Evolutionary conservation across 2,888 invertebrate genomes (phyloP).

Genomic region (Emmelina monodactyla): DNA sequence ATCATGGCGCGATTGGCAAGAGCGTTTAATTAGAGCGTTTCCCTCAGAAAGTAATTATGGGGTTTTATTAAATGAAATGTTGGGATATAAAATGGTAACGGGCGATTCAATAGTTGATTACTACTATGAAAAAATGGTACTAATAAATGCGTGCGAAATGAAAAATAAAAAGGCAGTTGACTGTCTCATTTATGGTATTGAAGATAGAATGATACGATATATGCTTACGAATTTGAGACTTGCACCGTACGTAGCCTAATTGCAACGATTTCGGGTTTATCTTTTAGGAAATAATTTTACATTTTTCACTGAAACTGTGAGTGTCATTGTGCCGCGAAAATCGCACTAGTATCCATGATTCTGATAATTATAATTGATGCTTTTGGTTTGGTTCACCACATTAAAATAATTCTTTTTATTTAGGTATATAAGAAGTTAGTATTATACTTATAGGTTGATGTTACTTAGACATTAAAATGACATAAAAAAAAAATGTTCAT

Average conservation of each 20-base stretch:
- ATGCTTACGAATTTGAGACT: constrained; percentile 14
- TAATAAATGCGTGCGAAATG: constrained; percentile 14
- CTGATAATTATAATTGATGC: too few relatives aligned
- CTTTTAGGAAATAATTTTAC: constrained; percentile 14
- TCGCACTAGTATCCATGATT: too few relatives aligned
- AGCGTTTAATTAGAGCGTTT: constrained; percentile 12
- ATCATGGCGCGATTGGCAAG: constrained; percentile 15
- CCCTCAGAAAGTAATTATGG: constrained; percentile 15
- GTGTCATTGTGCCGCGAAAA: too few relatives aligned
- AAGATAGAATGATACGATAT: constrained; percentile 9
- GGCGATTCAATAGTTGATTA: constrained; percentile 14
- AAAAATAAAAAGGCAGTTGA: constrained; percentile 11
- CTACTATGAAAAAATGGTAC: constrained; percentile 14
- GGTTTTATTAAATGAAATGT: constrained; percentile 15
- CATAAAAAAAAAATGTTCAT: too few relatives aligned
- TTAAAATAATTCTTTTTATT: too few relatives aligned
- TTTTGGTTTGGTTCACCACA: too few relatives aligned
- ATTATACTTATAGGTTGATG: too few relatives aligned
- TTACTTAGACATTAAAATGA: too few relatives aligned
- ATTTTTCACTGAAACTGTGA: constrained; percentile 16
- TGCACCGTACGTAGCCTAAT: constrained; percentile 13
- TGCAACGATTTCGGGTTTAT: constrained; percentile 15
- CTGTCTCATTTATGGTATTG: constrained; percentile 10
- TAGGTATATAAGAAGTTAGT: too few relatives aligned
- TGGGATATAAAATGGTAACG: constrained; percentile 8